Evolutionary conservation across 92 coral and sea anemone species (phyloP), one percentile per base, ranked within the genome.

Genomic region (Palythoa heliodiscus): DNA sequence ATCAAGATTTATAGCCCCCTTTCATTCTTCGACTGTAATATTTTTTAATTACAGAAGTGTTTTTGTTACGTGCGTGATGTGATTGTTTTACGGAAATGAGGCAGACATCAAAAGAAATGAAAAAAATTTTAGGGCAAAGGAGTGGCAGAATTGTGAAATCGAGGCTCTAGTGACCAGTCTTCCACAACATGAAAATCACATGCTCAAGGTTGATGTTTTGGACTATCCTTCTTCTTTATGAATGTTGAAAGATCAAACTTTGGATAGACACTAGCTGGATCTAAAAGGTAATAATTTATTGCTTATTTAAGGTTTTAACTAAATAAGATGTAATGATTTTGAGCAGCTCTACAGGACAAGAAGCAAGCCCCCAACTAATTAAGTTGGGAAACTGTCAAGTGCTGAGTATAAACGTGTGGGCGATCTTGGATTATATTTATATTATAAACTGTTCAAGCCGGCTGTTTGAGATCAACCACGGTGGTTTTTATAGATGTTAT

Each of bases 81-180:
- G 24, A 43, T 80, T 66, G 74, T 43, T 15, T 43, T 61, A 63
- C 84, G 84, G 84, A 80, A 80, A 80, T 80, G 23, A 47, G 64
- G 25, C 73, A 66, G 74, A 64, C 84, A 80, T 80, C 43, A 78
- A 77, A 74, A 43, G 78, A 52, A 74, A 24, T 50, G 78, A 23
- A 71, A 39, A 19, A 69, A 47, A n/a, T 20, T 52, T 52, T 75
- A 15, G 14, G 22, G 67, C 47, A 4, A 53, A 76, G 81, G 84
- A 67, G 72, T 52, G 71, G 84, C 73, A 64, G 22, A 9, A 67
- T 15, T 29, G 39, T 66, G 74, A 80, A 66, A 80, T 43, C 58
- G 84, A 80, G 84, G 84, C 74, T 64, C 74, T 80, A 43, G 84
- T 48, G 16, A 80, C 84, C 84, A 80, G 84, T 66, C 73, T 55